These are phyloP conservation scores for Hydrotaea cyrtoneurina DNA, from an alignment of 2,888 invertebrate species.

Conservation along the genomic window DNA sequence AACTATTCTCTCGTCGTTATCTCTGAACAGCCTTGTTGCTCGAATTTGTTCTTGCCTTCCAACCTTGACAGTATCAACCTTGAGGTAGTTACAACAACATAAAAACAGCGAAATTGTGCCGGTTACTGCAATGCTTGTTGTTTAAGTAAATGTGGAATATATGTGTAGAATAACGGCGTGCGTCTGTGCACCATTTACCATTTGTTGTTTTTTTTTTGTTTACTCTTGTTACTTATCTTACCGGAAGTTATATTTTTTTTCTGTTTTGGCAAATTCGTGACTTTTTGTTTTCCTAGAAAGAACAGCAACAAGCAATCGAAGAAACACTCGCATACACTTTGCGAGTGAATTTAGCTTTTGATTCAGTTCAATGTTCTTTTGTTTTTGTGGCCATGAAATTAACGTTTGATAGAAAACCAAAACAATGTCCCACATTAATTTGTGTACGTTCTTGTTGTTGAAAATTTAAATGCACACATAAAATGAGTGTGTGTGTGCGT, in stretches of 20 bases:
- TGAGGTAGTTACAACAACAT: background rate
- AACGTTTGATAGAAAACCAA: conserved; percentile 1
- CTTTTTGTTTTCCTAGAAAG: conserved; percentile 4
- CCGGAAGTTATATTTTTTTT: conserved; percentile 51
- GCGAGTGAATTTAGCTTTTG: background rate
- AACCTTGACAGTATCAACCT: conserved; percentile 49
- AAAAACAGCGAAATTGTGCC: background rate
- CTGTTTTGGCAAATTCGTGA: background rate
- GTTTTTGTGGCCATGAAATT: conserved; percentile 22
- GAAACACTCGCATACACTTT: background rate
- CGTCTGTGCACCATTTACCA: background rate
- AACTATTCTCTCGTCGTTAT: background rate
- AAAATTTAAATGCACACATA: background rate
- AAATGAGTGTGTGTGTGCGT: too few species aligned
- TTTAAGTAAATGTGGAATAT: conserved; percentile 38
- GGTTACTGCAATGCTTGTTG: conserved; percentile 28
- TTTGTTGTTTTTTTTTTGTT: conserved; percentile 27
- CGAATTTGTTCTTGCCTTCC: conserved; percentile 23
- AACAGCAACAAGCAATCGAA: background rate
- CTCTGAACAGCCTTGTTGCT: background rate
- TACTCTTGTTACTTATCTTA: background rate
- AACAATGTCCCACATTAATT: background rate
- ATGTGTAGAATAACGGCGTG: background rate
- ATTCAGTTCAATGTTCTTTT: conserved; percentile 34
- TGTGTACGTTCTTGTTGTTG: background rate